Evolutionary conservation across 2,888 invertebrate genomes (phyloP), one percentile per base, ranked within the genome.

Genomic region (Metallyticus violacea): DNA sequence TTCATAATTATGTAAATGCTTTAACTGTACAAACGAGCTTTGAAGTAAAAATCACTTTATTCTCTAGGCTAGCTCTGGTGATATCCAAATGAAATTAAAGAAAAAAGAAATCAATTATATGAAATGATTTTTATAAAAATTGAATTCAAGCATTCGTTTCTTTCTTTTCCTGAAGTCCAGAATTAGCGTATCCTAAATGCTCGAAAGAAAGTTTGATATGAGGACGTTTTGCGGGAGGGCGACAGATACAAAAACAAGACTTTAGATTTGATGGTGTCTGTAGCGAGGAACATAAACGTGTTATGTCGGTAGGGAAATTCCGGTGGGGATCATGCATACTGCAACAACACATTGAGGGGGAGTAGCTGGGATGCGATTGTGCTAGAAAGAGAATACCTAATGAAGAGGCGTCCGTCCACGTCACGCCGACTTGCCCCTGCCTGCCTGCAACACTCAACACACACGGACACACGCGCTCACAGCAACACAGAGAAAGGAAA

Each of bases 371-470:
- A 62, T 85, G 78, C 84, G 81, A 81, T 77, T 85, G 85, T 79
- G 27, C 84, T 79, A 85, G 87, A 87, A 87, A 87, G 87, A 87
- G 87, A 87, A 87, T 87, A 81, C 77, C 85, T 85, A 85, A 87
- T 85, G 87, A 87, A 79, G 85, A 30, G 76, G 78, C 78, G 83
- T 62, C 77, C 27, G 81, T 25, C 27, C 83, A 26, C 83, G 30
- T 76, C 40, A 30, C 83, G 76, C 76, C 83, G 76, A 62, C 83
- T 9, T 30, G 83, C 26, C 83, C 76, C 79, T 79, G 26, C 27
- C 79, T 62, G 40, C 40, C 40, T 62, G 40, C 40, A 62, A 62
- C 40, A 62, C 40, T 62, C 40, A 62, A 62, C 40, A 62, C 40
- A 62, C 40, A 62, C 40, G 40, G 40, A 62, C 40, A 62, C 40